A percentile compares a stretch with the other conserved stretches of the same genome.
phyloP scores from a whole-genome alignment of 2,797 vertebrate genomes.

The Spinibarbus caldwelli region DNA sequence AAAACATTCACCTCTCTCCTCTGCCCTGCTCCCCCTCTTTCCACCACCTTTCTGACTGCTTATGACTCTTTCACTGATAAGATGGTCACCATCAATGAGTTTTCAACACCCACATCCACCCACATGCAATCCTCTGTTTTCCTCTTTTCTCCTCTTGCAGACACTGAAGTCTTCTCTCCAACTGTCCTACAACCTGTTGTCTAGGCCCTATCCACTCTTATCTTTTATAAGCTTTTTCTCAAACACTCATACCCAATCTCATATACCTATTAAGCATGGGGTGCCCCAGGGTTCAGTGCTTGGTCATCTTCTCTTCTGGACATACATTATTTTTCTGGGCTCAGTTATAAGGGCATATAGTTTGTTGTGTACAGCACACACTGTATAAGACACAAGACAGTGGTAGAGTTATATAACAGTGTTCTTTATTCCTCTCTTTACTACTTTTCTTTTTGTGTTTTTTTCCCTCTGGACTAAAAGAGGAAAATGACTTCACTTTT shows the following conservation, averaged over 20 bases:
- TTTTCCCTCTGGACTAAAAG: background rate
- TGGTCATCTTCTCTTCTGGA: background rate
- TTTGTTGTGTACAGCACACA: background rate
- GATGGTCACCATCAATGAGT: background rate
- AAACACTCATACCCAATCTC: background rate
- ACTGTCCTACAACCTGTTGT: background rate
- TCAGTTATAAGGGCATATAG: background rate
- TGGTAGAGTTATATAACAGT: background rate
- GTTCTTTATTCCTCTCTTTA: background rate
- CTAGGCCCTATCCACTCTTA: background rate
- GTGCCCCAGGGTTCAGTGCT: background rate
- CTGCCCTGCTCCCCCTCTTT: background rate
- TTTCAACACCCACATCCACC: background rate
- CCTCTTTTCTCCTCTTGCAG: background rate
- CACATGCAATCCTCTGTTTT: background rate
- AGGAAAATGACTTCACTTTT: background rate
- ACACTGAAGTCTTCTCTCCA: background rate
- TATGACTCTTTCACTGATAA: background rate
- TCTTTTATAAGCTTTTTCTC: background rate
- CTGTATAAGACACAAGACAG: background rate
- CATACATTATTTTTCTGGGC: background rate
- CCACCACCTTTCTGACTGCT: background rate
- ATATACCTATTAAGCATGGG: background rate
- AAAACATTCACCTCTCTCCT: conserved; percentile 18
- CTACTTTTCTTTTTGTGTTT: background rate